Percentiles rank a stretch among this genome's conserved stretches.
phyloP scores from a whole-genome alignment of 2,113 vertebrate genomes.

The Dolichallabes microphthalmus region DNA sequence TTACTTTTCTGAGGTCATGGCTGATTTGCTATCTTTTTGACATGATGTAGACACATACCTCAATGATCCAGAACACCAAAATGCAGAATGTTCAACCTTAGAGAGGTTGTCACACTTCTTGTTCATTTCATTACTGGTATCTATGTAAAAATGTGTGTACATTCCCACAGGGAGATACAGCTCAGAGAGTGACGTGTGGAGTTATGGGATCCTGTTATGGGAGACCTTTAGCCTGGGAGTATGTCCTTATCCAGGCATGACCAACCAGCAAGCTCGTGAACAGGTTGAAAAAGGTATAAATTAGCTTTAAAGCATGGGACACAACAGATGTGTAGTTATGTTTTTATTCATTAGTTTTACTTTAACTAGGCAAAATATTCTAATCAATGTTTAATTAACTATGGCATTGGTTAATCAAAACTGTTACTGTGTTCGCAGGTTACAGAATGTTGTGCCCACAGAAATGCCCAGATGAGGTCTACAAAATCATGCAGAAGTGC shows the following conservation, averaged over 20 bases:
- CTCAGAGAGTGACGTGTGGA: conserved; percentile 97
- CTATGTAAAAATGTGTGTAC: not conserved
- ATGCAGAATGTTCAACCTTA: too few relatives aligned
- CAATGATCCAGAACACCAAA: not conserved
- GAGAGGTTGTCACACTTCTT: too few relatives aligned
- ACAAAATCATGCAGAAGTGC: conserved; percentile 90
- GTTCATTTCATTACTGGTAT: too few relatives aligned
- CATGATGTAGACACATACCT: not conserved
- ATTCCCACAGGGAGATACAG: conserved; percentile 86
- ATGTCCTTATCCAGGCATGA: conserved; percentile 97
- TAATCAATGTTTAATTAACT: not conserved
- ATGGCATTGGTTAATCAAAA: not conserved
- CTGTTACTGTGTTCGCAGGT: conserved; percentile 66
- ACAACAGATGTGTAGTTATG: too few relatives aligned
- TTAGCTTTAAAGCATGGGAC: not conserved
- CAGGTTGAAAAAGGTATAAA: conserved; percentile 92
- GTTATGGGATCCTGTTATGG: conserved; percentile 95
- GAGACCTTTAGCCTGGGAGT: conserved; percentile 96
- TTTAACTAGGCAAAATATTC: not conserved
- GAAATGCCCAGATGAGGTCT: conserved; percentile 92
- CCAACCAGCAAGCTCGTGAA: conserved; percentile 95
- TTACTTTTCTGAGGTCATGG: not conserved
- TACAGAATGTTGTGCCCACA: conserved; percentile 94
- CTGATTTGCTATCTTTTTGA: not conserved
- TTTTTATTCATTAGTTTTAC: not conserved